Evolutionary conservation across 2,797 vertebrate genomes (phyloP).

Genomic region (Typhlichthys eigenmanni): DNA sequence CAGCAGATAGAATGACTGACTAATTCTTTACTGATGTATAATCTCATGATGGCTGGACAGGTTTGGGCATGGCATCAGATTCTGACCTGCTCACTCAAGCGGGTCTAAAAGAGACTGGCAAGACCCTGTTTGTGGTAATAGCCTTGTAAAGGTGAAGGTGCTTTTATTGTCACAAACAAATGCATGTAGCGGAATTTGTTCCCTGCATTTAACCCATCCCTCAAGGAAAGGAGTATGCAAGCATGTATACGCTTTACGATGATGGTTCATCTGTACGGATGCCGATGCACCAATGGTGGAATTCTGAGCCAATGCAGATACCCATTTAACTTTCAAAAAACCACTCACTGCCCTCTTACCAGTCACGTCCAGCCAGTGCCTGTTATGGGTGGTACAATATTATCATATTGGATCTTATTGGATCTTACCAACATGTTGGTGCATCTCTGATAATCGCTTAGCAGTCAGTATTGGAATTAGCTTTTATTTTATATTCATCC

Average conservation of each 20-base stretch:
- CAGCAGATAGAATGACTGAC: slow-evolving; percentile 13
- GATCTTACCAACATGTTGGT: no score
- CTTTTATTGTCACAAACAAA: no score
- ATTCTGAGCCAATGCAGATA: no score
- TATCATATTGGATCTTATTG: no score
- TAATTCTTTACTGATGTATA: slow-evolving; percentile 64
- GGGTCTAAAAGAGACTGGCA: slow-evolving; percentile 18
- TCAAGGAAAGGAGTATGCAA: slow-evolving; percentile 65
- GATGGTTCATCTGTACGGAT: not conserved
- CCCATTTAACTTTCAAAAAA: no score
- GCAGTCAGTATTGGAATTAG: not conserved
- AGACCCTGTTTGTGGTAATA: slow-evolving; percentile 30
- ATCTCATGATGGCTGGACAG: slow-evolving; percentile 52
- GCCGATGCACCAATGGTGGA: no score
- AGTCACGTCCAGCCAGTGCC: no score
- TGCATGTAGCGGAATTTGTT: no score
- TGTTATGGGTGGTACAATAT: no score
- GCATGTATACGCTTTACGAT: not conserved
- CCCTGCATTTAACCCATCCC: no score
- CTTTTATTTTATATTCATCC: not conserved
- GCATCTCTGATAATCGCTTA: no score
- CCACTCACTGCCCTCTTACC: no score
- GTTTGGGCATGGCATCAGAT: slow-evolving; percentile 59
- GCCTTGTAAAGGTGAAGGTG: not conserved
- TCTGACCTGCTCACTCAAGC: slow-evolving; percentile 36